Percentiles rank a stretch among this genome's conserved stretches.
These are phyloP conservation scores for Apodemus speciosus DNA, from an alignment of 2,113 vertebrate genomes.

Conservation along the genomic window DNA sequence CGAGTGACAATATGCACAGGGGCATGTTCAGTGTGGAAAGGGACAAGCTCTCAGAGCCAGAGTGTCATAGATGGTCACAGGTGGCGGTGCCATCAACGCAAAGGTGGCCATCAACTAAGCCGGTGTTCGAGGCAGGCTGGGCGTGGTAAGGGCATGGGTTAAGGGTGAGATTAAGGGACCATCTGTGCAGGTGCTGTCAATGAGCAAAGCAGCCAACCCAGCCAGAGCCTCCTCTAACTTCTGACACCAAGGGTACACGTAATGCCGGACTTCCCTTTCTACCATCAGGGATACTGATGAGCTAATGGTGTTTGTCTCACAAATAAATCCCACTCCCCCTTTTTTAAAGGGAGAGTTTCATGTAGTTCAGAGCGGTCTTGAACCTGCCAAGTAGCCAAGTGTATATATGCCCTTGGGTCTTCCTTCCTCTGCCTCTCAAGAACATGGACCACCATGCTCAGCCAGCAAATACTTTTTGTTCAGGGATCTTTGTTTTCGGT, in stretches of 20 bases:
- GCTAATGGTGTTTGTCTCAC: not conserved
- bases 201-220: not conserved
- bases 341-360: not conserved
- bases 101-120: not conserved
- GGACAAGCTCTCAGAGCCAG: not conserved
- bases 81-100: not conserved
- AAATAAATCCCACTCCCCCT: not conserved
- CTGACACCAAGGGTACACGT: not conserved
- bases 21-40: not conserved
- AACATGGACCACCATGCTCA: too few species aligned
- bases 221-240: too few species aligned
- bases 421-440: not conserved
- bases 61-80: not conserved
- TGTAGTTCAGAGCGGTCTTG: not conserved
- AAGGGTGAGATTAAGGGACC: not conserved
- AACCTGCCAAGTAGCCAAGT: not conserved
- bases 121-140: not conserved
- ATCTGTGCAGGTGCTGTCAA: not conserved
- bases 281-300: not conserved
- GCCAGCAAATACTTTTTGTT: not conserved
- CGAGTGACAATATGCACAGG: not conserved
- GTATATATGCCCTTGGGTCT: too few species aligned
- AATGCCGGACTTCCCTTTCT: not conserved
- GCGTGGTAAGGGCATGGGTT: not conserved
- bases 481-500: not conserved